phyloP scores from a whole-genome alignment of 2,797 vertebrate species.

The Sebastes steindachneri region DNA sequence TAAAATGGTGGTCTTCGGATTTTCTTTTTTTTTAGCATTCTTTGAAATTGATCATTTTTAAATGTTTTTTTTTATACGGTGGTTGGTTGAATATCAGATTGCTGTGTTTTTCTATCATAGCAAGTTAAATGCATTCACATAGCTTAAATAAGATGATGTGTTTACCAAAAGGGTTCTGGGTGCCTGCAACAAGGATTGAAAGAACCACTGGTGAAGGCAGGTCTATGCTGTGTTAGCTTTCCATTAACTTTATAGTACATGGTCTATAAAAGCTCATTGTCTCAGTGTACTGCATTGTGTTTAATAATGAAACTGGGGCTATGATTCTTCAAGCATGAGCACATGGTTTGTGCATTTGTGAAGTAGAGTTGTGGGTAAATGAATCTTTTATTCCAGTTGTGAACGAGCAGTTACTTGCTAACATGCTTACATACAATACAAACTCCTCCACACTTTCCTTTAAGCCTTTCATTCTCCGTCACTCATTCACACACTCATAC shows the following conservation, averaged over 20 bases:
- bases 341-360: constrained; percentile 62
- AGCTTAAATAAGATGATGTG: neutral
- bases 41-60: neutral
- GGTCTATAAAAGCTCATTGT: neutral
- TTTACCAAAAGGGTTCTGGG: neutral
- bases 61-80: neutral
- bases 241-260: neutral
- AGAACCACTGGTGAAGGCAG: neutral
- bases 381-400: neutral
- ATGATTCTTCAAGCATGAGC: constrained; percentile 28
- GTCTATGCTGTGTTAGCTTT: neutral
- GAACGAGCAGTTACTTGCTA: constrained; percentile 21
- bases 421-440: neutral
- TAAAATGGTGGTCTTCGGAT: neutral
- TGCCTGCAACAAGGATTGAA: neutral
- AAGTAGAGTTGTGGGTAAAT: constrained; percentile 3
- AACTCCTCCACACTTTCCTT: neutral
- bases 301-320: constrained; percentile 1
- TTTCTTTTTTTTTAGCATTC: neutral
- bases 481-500: neutral
- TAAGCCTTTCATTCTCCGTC: neutral
- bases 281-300: neutral
- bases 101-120: neutral
- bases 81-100: neutral
- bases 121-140: neutral